Conservation (phyloP, 2,797 vertebrate species). For the Gallinago stenura region DNA sequence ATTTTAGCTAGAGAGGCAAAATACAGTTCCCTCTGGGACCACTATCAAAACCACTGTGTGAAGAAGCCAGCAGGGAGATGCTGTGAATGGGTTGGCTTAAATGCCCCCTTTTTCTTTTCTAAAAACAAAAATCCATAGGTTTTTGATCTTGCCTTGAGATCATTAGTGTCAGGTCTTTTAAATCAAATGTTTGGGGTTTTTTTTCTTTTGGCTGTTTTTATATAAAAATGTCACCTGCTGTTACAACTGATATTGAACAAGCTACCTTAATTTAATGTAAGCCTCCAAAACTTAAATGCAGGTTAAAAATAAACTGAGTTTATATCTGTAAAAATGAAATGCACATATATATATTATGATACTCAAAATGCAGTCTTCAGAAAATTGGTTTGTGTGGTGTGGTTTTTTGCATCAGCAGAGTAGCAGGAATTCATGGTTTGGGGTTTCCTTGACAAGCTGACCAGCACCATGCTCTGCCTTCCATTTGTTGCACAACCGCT, state of each 20-base stretch:
- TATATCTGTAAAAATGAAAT: slow-evolving; percentile 83
- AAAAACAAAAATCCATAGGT: slow-evolving; percentile 73
- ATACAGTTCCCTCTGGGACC: slow-evolving; percentile 80
- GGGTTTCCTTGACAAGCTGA: slow-evolving; percentile 52
- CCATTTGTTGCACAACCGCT: background rate
- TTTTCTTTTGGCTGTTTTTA: slow-evolving; percentile 80
- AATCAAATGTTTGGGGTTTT: slow-evolving; percentile 67
- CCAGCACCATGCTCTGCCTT: slow-evolving; percentile 4
- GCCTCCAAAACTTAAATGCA: slow-evolving; percentile 80
- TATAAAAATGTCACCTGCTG: slow-evolving; percentile 81
- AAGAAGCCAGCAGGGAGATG: slow-evolving; percentile 79
- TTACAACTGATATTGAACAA: slow-evolving; percentile 78
- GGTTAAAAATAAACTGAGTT: slow-evolving; percentile 78
- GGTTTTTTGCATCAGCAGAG: slow-evolving; percentile 78
- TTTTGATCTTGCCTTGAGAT: slow-evolving; percentile 76
- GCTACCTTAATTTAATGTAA: slow-evolving; percentile 83
- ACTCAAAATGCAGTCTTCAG: slow-evolving; percentile 84
- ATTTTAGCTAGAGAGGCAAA: slow-evolving; percentile 75
- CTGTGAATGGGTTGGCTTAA: slow-evolving; percentile 74
- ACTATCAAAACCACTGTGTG: slow-evolving; percentile 81
- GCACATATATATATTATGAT: slow-evolving; percentile 83
- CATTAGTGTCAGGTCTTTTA: slow-evolving; percentile 80
- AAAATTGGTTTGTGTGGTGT: slow-evolving; percentile 81
- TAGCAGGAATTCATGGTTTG: slow-evolving; percentile 65
- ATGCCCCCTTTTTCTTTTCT: slow-evolving; percentile 73